Base-by-base conservation (phyloP, 2,888 invertebrate genomes). In the Meiosimyza platycephala region DNA sequence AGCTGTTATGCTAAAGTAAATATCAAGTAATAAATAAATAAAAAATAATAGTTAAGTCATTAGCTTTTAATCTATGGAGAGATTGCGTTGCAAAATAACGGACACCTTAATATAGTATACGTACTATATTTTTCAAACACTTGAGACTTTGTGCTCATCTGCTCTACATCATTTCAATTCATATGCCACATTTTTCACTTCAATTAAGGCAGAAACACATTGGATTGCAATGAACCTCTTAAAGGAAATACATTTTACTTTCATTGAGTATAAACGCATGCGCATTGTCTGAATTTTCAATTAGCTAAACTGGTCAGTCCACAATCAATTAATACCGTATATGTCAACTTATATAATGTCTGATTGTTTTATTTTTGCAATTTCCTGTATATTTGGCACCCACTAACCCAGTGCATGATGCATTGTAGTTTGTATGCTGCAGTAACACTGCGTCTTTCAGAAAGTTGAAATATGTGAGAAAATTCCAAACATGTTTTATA, bases 321-420 rank as follows among this genome's bases (percentile, higher is more conserved):
- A n/a, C 60, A 33, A 28, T 60, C 60, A 18, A 60, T 13, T 57
- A 64, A 18, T 3, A 50, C 64, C 63, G 50, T 63, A 63, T 63
- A 28, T 63, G 51, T 50, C 16, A 11, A 64, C 50, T 51, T 64
- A 48, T 48, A 48, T 48, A 63, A 63, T 63, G 33, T 33, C 40
- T 40, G 33, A n/a, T 6, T 47, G 62, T 47, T 47, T 40, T 40
- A 15, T 60, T 62, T 12, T 33, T 15, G n/a, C 16, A 16, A n/a
- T 48, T 64, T 48, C 33, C 48, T 50, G 50, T 33, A 50, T 18
- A 9, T n/a, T 50, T 48, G 64, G 28, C 48, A 50, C 48, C 50
- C 64, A 64, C 50, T 64, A 48, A 64, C 64, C 64, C 64, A 64
- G 15, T 64, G 40, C 64, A 64, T 15, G 47, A 51, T 7, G 47